A percentile compares a stretch with the other conserved stretches of the same genome.
Conservation (phyloP, 92 coral and sea anemone genomes). For the Epizoanthus scotinus region DNA sequence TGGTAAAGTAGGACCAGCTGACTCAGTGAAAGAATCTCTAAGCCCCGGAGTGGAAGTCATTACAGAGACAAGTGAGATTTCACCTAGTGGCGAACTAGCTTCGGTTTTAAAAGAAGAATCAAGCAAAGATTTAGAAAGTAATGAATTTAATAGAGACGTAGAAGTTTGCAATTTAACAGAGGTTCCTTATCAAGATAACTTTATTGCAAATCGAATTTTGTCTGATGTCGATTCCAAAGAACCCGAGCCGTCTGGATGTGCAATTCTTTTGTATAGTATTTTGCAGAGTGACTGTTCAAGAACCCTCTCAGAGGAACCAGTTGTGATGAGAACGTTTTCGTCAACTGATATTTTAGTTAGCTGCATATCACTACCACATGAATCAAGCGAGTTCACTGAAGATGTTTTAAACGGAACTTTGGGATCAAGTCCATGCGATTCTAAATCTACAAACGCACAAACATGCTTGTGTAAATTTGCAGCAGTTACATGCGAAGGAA, state of each 20-base stretch:
- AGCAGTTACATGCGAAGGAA: constrained; percentile 60
- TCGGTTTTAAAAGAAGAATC: neutral
- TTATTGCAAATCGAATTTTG: neutral
- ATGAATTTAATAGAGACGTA: neutral
- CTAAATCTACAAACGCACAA: constrained; percentile 8
- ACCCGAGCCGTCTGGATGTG: constrained; percentile 23
- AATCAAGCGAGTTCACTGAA: constrained; percentile 45
- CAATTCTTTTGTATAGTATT: constrained; percentile 40
- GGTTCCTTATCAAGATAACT: neutral
- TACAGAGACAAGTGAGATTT: constrained; percentile 6
- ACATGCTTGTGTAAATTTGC: constrained; percentile 52
- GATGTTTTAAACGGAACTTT: neutral
- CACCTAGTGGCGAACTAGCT: neutral
- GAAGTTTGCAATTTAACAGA: neutral
- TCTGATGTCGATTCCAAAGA: neutral
- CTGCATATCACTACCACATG: constrained; percentile 64
- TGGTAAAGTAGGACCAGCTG: too few species aligned
- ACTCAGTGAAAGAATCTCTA: too few species aligned
- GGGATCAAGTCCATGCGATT: neutral
- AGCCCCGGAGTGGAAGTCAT: neutral
- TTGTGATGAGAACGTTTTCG: constrained; percentile 27
- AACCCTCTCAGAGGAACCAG: constrained; percentile 50
- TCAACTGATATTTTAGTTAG: constrained; percentile 49
- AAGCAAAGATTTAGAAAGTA: neutral
- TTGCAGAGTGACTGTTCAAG: constrained; percentile 23